Conservation (phyloP, 2,888 invertebrate species). For the Isoperla grammatica region DNA sequence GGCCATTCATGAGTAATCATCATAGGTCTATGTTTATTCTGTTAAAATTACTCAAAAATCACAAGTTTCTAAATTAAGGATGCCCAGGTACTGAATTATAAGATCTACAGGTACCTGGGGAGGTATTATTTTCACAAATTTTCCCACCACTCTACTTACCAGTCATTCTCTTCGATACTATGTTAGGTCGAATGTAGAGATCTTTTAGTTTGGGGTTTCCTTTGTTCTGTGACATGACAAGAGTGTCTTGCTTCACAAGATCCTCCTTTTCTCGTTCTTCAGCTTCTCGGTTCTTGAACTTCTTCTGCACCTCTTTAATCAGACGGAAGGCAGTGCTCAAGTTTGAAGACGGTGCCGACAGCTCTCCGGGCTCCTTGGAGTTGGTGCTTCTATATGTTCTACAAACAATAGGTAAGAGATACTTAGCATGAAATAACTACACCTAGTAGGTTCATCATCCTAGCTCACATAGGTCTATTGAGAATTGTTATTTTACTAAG, state of each 20-base stretch:
- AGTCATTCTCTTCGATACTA: constrained; percentile 93
- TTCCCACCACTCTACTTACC: constrained; percentile 42
- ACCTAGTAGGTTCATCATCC: no score
- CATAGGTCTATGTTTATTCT: no score
- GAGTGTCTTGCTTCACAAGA: constrained; percentile 95
- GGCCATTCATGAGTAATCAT: no score
- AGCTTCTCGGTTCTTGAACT: constrained; percentile 95
- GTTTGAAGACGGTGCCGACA: constrained; percentile 90
- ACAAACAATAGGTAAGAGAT: constrained; percentile 36
- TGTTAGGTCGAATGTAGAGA: constrained; percentile 97
- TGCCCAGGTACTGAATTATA: no score
- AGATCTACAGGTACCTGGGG: no score
- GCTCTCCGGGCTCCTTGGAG: constrained; percentile 94
- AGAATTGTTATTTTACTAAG: no score
- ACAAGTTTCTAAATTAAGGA: no score
- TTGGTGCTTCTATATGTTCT: constrained; percentile 96
- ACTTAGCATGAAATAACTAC: no score
- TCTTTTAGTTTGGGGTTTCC: constrained; percentile 98
- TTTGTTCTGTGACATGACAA: constrained; percentile 89
- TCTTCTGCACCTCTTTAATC: constrained; percentile 99
- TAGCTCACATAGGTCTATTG: no score
- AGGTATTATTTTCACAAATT: no score
- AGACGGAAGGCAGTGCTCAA: constrained; percentile 94
- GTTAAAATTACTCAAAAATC: no score
- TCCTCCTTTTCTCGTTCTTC: constrained; percentile 99